Evolutionary conservation across 2,888 invertebrate genomes (phyloP), one percentile per base, ranked within the genome.

Genomic region (Drosophila tanythrix): DNA sequence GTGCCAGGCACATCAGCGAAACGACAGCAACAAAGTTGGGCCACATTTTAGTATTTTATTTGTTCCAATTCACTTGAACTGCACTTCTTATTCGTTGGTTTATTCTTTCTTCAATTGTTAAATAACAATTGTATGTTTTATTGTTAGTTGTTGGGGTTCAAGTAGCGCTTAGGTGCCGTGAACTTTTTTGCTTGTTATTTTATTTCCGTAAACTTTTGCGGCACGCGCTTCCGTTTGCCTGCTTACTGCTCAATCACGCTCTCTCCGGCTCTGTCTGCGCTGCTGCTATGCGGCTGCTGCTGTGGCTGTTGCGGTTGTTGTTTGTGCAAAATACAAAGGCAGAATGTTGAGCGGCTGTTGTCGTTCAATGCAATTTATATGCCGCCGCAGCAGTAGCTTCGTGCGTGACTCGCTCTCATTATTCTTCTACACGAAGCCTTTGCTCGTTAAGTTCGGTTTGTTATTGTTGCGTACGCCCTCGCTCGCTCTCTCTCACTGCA

Each of bases 181-280:
- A 70, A 69, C 62, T 70, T 59, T 62, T 73, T 40, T 56, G 71
- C 75, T 74, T 79, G 63, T 73, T 78, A 63, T 75, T 73, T 25
- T 78, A 89, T 85, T 87, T 87, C 89, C 88, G 88, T 89, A 89
- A 89, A 88, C 89, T 89, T 86, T 85, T 85, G 85, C 82, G 85
- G 86, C 83, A 81, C 88, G 75, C 88, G 88, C 77, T 87, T 89
- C 85, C 84, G 84, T 71, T 70, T 70, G 55, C 60, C 74, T 63
- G 70, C 40, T 58, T 66, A 25, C 55, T 60, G 48, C 43, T 74
- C 63, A 74, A 36, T 66, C 56, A 62, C 76, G 64, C 66, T 81
- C 75, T 81, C 70, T 58, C 40, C 46, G 71, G 43, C 55, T 66
- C 48, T 52, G 60, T 36, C 56, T 71, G 55, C 66, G 59, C 13